These are phyloP conservation scores for Cichladusa arquata DNA, from an alignment of 2,113 vertebrate genomes.

Conservation along the genomic window DNA sequence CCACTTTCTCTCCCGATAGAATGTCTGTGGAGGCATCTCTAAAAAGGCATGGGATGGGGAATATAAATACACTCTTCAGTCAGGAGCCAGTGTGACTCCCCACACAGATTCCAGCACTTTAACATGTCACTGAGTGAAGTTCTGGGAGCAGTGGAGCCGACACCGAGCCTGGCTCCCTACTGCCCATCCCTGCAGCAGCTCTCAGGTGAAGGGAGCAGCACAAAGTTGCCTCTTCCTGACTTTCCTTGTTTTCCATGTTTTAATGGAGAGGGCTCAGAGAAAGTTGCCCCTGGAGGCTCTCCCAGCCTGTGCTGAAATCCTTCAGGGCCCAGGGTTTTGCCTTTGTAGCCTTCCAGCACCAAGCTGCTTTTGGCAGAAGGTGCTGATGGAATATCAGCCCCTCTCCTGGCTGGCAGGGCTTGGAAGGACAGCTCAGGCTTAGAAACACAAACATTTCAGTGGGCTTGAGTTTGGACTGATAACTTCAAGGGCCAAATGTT, in stretches of 20 bases:
- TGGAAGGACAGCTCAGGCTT: not conserved
- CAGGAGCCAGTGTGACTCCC: not conserved
- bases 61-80: not conserved
- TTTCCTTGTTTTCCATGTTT: not conserved
- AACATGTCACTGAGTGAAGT: not conserved
- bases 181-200: accelerated
- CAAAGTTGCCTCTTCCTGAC: not conserved
- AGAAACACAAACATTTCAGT: not conserved
- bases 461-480: not conserved
- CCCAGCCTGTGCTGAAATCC: not conserved
- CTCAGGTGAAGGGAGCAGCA: not conserved
- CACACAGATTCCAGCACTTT: not conserved
- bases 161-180: not conserved
- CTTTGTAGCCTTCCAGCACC: not conserved
- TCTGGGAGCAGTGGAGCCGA: not conserved
- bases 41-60: not conserved
- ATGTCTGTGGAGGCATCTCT: not conserved
- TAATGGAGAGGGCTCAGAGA: not conserved
- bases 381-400: not conserved
- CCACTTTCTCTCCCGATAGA: not conserved
- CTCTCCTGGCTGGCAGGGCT: not conserved
- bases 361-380: not conserved
- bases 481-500: conserved; percentile 14
- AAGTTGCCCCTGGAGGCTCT: not conserved
- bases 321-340: not conserved